phyloP scores from a whole-genome alignment of 2,888 invertebrate species.

The Volucella inanis region DNA sequence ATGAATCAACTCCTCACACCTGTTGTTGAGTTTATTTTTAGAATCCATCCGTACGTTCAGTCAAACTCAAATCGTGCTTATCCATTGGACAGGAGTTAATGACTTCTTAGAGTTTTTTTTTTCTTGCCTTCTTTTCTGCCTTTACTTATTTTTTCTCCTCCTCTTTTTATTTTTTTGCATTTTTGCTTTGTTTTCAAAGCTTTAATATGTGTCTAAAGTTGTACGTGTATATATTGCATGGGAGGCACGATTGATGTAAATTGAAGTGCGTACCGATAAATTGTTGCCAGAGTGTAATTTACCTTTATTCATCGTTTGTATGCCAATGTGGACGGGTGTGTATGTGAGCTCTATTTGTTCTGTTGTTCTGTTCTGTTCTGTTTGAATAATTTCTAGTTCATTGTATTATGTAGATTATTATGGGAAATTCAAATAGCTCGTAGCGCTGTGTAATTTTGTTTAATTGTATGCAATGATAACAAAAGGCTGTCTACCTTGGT shows the following conservation, averaged over 20 bases:
- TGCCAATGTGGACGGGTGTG: slow-evolving; percentile 23
- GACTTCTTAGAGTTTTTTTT: slow-evolving; percentile 56
- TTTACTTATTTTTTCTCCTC: slow-evolving; percentile 16
- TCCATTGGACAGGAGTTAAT: slow-evolving; percentile 65
- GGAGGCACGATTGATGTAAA: slow-evolving; percentile 46
- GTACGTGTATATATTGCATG: slow-evolving; percentile 34
- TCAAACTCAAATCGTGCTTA: slow-evolving; percentile 53
- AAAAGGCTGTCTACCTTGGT: slow-evolving; percentile 14
- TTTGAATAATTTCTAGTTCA: slow-evolving; percentile 72
- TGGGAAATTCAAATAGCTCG: slow-evolving; percentile 44
- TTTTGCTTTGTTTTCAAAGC: slow-evolving; percentile 48
- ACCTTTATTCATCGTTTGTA: slow-evolving; percentile 51
- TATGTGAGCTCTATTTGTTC: slow-evolving; percentile 11
- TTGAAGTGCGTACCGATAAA: slow-evolving; percentile 68
- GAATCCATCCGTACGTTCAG: slow-evolving; percentile 35
- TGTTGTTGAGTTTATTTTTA: slow-evolving; percentile 72
- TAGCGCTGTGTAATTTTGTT: slow-evolving; percentile 22
- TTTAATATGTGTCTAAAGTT: slow-evolving; percentile 13
- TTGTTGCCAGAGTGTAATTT: slow-evolving; percentile 70
- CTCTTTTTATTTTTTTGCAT: slow-evolving; percentile 35
- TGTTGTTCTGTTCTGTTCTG: slow-evolving; percentile 14
- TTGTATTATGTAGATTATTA: slow-evolving; percentile 64
- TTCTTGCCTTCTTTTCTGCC: not conserved
- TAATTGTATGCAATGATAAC: slow-evolving; percentile 27
- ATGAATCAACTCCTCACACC: slow-evolving; percentile 69